A percentile compares a stretch with the other conserved stretches of the same genome.
These are phyloP conservation scores for Tetragonula carbonaria DNA, from an alignment of 2,888 invertebrate genomes.

Conservation along the genomic window DNA sequence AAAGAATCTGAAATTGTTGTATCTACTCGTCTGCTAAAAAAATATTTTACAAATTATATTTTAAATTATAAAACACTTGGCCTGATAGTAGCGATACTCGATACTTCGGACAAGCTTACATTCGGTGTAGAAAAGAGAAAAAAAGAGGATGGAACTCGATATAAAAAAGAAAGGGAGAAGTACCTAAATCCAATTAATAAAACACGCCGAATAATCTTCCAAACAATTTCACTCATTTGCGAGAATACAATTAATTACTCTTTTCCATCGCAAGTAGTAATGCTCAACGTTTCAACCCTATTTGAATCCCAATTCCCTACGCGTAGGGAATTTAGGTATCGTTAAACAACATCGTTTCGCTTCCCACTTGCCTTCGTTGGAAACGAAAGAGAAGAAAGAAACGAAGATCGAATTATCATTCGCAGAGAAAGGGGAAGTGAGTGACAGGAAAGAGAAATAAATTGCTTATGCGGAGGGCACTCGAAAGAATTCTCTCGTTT, in stretches of 20 bases:
- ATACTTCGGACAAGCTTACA: background rate
- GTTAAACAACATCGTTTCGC: background rate
- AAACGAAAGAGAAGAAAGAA: background rate
- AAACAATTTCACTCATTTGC: background rate
- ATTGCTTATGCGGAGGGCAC: slow-evolving; percentile 43
- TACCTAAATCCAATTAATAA: background rate
- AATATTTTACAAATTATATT: background rate
- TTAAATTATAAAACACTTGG: no score
- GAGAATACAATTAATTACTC: background rate
- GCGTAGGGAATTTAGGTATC: background rate
- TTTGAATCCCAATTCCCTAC: background rate
- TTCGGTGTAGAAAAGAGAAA: background rate
- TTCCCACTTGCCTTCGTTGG: background rate
- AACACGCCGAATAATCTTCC: background rate
- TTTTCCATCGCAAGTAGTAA: background rate
- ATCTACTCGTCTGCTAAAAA: no score
- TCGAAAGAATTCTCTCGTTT: slow-evolving; percentile 49
- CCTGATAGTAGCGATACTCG: no score
- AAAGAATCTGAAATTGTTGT: background rate
- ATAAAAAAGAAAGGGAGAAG: background rate
- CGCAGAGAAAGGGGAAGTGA: background rate
- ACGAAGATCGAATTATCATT: background rate
- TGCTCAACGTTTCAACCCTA: background rate
- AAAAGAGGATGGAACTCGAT: background rate
- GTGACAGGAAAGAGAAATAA: slow-evolving; percentile 13